Conservation (phyloP, 2,888 invertebrate species). For the Pardosa pseudoannulata region DNA sequence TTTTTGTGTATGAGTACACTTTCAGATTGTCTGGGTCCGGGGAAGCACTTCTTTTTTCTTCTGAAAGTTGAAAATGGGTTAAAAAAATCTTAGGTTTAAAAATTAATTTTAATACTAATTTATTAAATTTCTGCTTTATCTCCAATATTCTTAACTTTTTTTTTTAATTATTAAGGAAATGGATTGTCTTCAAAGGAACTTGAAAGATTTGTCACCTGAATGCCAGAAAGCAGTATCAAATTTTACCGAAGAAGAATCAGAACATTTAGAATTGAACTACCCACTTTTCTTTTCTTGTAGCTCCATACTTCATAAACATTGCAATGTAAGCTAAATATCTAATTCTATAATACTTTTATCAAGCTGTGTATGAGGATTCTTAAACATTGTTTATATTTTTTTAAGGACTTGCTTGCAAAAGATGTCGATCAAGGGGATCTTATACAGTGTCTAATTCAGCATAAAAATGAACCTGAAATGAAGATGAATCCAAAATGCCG, state of each 20-base stretch:
- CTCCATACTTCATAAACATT: constrained; percentile 83
- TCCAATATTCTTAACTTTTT: no score
- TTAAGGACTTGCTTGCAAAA: constrained; percentile 75
- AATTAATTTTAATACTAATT: no score
- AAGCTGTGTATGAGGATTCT: neutral
- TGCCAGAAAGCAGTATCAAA: constrained; percentile 88
- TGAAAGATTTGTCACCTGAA: constrained; percentile 75
- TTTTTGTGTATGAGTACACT: no score
- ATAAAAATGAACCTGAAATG: constrained; percentile 91
- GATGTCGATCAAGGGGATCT: constrained; percentile 88
- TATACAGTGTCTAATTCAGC: constrained; percentile 94
- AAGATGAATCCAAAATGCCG: constrained; percentile 88
- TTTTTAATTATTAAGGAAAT: constrained; percentile 90
- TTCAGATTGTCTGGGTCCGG: no score
- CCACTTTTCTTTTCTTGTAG: constrained; percentile 89
- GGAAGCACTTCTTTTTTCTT: no score
- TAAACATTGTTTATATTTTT: constrained; percentile 28
- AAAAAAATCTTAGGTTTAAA: no score
- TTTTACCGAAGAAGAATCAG: constrained; percentile 92
- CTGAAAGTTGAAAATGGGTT: no score
- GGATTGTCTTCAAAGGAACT: constrained; percentile 88
- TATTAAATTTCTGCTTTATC: no score
- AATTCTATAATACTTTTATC: neutral
- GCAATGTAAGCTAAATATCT: constrained; percentile 53
- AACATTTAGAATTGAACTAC: constrained; percentile 92